Evolutionary conservation across 2,797 vertebrate genomes (phyloP).

Genomic region (Danionella dracula): DNA sequence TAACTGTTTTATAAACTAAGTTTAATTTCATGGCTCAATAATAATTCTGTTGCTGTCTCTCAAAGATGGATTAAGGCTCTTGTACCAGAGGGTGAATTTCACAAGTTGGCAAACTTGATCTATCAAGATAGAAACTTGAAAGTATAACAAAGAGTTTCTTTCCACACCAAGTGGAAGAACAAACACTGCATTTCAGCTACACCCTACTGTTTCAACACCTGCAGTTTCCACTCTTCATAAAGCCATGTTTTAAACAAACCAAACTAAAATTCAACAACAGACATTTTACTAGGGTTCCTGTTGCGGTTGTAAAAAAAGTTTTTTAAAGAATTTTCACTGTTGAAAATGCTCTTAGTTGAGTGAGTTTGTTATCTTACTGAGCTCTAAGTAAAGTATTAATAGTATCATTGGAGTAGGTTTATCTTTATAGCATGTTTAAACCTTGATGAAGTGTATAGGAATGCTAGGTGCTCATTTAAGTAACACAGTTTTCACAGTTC

Average conservation of each 20-base stretch:
- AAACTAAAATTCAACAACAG: background rate
- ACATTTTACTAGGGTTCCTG: no score
- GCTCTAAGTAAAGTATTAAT: no score
- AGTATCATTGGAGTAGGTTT: no score
- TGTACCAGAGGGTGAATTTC: background rate
- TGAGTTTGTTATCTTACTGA: no score
- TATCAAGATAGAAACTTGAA: background rate
- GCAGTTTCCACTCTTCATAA: background rate
- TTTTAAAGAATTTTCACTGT: no score
- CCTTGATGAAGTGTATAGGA: no score
- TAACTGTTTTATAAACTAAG: background rate
- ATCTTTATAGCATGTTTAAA: no score
- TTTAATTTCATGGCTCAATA: background rate
- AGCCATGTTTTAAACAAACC: background rate
- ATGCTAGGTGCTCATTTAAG: no score
- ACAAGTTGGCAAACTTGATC: background rate
- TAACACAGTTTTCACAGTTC: no score
- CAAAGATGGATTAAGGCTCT: background rate
- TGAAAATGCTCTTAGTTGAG: no score
- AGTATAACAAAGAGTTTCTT: background rate
- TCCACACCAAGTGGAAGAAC: background rate
- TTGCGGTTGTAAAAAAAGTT: no score
- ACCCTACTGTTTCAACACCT: constrained; percentile 23
- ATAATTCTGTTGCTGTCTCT: background rate
- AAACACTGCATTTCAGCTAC: constrained; percentile 5